phyloP scores from a whole-genome alignment of 2,113 vertebrate species.

The Benthochromis sp. region DNA sequence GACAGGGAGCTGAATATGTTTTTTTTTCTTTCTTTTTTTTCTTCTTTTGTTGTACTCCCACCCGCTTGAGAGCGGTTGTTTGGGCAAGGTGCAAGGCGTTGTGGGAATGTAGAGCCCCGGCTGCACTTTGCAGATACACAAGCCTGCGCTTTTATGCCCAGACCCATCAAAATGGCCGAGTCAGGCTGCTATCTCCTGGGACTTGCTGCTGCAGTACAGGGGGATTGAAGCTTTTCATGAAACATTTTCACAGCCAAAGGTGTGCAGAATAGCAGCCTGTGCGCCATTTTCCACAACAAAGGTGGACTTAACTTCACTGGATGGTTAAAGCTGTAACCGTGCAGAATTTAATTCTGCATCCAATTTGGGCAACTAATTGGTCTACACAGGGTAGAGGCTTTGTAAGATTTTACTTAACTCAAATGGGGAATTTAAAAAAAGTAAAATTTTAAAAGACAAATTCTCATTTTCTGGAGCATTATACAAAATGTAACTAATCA shows the following conservation, averaged over 20 bases:
- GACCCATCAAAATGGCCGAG: constrained; percentile 57
- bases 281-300: constrained; percentile 27
- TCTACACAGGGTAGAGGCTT: not conserved
- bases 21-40: not conserved
- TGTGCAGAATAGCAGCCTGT: constrained; percentile 24
- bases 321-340: not conserved
- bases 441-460: not conserved
- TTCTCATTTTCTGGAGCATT: not conserved
- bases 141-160: constrained; percentile 50
- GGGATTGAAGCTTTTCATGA: constrained; percentile 60
- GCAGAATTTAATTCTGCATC: not conserved
- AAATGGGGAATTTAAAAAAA: not conserved
- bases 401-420: not conserved
- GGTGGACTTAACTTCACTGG: not conserved
- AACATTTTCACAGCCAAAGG: constrained; percentile 56
- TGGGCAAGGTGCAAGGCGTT: constrained; percentile 34
- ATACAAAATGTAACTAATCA: constrained; percentile 32
- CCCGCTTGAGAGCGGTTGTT: constrained; percentile 27
- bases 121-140: constrained; percentile 66
- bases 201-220: constrained; percentile 41
- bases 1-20: constrained; percentile 16
- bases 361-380: constrained; percentile 37
- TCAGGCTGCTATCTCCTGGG: constrained; percentile 52
- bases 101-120: constrained; percentile 37
- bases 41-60: not conserved